Percentiles rank a stretch among this genome's conserved stretches.
Evolutionary conservation across 1,140 invertebrate genomes (phyloP).

Genomic region (Mesaphorura yosii): DNA sequence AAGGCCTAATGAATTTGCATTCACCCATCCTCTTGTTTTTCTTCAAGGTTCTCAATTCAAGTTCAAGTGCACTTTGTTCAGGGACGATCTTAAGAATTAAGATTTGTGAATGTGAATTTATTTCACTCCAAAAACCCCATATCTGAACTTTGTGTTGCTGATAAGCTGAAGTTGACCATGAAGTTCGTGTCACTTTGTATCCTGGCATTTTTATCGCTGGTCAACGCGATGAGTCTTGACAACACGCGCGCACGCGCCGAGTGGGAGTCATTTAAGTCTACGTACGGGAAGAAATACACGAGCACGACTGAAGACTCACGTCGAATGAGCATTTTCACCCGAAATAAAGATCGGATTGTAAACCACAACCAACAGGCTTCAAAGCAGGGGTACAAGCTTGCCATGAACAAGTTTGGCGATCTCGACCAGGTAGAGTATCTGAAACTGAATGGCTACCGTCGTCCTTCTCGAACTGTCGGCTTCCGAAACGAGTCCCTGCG

Average conservation of each 20-base stretch:
- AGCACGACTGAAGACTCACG: constrained; percentile 64
- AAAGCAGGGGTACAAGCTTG: constrained; percentile 24
- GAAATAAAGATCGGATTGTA: constrained; percentile 71
- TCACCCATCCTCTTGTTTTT: too few species aligned
- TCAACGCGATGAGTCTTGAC: constrained; percentile 12
- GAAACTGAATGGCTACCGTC: constrained; percentile 68
- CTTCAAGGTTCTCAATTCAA: too few species aligned
- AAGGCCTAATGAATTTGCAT: too few species aligned
- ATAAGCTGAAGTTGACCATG: too few species aligned
- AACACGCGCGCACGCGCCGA: constrained; percentile 26
- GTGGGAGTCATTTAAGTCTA: constrained; percentile 28
- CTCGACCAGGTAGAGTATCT: constrained; percentile 71
- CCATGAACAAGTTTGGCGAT: constrained; percentile 71
- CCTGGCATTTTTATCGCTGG: not conserved
- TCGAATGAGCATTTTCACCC: constrained; percentile 74
- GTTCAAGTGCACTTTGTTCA: too few species aligned
- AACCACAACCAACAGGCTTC: constrained; percentile 54
- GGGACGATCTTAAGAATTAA: too few species aligned
- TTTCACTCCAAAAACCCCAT: too few species aligned
- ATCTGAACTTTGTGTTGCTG: too few species aligned
- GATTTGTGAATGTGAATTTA: too few species aligned
- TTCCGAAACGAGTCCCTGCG: constrained; percentile 30
- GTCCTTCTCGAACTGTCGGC: constrained; percentile 39
- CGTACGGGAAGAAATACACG: constrained; percentile 53
- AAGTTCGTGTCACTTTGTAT: too few species aligned